Percentiles rank a stretch among this genome's conserved stretches.
These are phyloP conservation scores for Entomobrya multifasciata DNA, from an alignment of 2,888 invertebrate species.

Conservation along the genomic window DNA sequence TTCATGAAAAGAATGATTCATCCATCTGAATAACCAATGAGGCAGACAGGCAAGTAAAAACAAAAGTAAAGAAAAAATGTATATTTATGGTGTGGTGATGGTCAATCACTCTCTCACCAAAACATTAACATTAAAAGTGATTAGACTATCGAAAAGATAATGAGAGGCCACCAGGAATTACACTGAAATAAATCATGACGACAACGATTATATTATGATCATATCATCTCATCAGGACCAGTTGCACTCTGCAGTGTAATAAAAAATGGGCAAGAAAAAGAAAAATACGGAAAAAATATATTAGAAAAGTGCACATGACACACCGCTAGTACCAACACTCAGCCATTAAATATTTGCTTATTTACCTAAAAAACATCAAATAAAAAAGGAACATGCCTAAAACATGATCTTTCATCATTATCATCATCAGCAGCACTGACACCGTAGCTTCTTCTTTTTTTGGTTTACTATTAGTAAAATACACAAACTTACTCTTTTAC, in stretches of 20 bases:
- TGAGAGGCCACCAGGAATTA: constrained; percentile 60
- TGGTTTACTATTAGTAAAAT: neutral
- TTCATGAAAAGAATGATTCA: constrained; percentile 45
- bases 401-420: constrained; percentile 45
- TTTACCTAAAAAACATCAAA: too few relatives aligned
- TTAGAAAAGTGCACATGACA: too few relatives aligned
- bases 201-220: constrained; percentile 15
- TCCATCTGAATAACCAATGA: constrained; percentile 58
- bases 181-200: constrained; percentile 27
- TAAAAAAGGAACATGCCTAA: constrained; percentile 54
- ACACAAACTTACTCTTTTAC: neutral
- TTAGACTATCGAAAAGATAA: constrained; percentile 67
- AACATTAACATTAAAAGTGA: constrained; percentile 66
- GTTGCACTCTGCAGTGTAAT: constrained; percentile 44
- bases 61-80: constrained; percentile 32
- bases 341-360: too few relatives aligned
- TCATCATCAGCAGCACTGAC: constrained; percentile 26
- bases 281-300: too few relatives aligned
- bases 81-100: constrained; percentile 62
- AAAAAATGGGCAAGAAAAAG: constrained; percentile 23
- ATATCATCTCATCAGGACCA: too few relatives aligned
- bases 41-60: constrained; percentile 50
- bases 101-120: constrained; percentile 64
- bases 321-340: too few relatives aligned
- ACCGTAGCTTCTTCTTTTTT: neutral